Evolutionary conservation across 2,797 vertebrate genomes (phyloP), one percentile per base, ranked within the genome.

Genomic region (Aldrovandia affinis): DNA sequence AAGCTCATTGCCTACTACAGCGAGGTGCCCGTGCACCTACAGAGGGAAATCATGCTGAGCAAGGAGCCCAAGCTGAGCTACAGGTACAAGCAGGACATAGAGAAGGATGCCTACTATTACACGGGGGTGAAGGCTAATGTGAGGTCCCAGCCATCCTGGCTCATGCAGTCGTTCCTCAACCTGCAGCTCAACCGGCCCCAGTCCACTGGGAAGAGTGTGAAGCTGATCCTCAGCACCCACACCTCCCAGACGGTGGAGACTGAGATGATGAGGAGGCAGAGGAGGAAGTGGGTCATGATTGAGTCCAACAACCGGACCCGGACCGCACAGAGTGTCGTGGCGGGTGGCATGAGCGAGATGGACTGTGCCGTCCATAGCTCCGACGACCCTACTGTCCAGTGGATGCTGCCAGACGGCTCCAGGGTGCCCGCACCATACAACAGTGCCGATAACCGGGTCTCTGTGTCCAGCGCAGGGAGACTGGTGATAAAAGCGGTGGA

Each of bases 1-100:
- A 96, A 97, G 57, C 92, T 99, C 12, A 96, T 99, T 7, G 98
- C 97, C 0, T 99, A 99, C 83, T 99, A 99, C 87, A 98, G 97
- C 75, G 97, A 94, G 52, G 94, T 96, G 0, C 97, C 98, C 0
- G 96, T 97, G 3, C 96, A 94, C 70, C 88, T 98, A 82, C 90
- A 95, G 88, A 95, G 93, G 2, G 96, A 94, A 3, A 0, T 82
- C 2, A 81, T 93, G 87, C 89, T 95, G 36, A 91, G 88, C 44
- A 88, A 92, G 75, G 94, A 96, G 0, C 93, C 96, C 63, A 88
- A 92, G 70, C 77, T 89, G 18, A 93, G 92, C 68, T 96, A 94
- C 87, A 94, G 88, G 82, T 99, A 98, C 85, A 91, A 85, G 14
- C 98, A 99, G 88, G 95, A 96, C 33, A 85, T 93, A 0, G 95